Evolutionary conservation across 2,113 vertebrate genomes (phyloP), one percentile per base, ranked within the genome.

Genomic region (Trinectes maculatus): DNA sequence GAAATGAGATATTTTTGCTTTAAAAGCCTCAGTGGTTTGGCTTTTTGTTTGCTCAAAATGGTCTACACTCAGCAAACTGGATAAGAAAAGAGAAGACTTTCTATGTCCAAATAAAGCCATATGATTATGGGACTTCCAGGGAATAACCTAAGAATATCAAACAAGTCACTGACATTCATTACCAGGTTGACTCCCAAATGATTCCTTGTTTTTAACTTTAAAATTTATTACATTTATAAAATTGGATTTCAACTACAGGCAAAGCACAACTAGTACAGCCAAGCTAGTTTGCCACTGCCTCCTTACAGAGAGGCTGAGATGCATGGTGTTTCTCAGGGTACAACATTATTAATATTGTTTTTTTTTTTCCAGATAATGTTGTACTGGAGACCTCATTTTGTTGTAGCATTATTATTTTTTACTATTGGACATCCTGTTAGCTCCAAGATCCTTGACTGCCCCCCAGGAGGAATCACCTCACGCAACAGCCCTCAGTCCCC

Each of bases 401-500:
- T 42, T 56, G 49, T 9, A 43, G 2, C 1, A 22, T 56, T 36
- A n/a, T 13, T n/a, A n/a, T n/a, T n/a, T 24, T 43, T 52, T 26
- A 43, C 48, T 22, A 24, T 16, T 25, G 9, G 47, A 42, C 33
- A 15, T 4, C 8, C 31, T 8, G 22, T 24, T 11, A 59, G 24
- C 37, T 39, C 4, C 16, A 40, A 47, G 19, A 62, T 66, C 16
- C 70, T 49, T 62, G 2, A 25, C 24, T 43, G 36, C 58, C 43
- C 21, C 4, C 42, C 56, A 46, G 18, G 48, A 39, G 21, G 58
- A 68, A 55, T 44, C 49, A 53, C 67, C 65, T 36, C 5, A 31
- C 62, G 53, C 61, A 36, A 22, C 21, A 22, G 43, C 40, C 54
- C 26, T 51, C 24, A 21, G 49, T 15, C 22, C 26, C 39, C 43